Evolutionary conservation across 2,797 vertebrate species (phyloP), one percentile per base, ranked within the genome.

Genomic region (Pangasius djambal): DNA sequence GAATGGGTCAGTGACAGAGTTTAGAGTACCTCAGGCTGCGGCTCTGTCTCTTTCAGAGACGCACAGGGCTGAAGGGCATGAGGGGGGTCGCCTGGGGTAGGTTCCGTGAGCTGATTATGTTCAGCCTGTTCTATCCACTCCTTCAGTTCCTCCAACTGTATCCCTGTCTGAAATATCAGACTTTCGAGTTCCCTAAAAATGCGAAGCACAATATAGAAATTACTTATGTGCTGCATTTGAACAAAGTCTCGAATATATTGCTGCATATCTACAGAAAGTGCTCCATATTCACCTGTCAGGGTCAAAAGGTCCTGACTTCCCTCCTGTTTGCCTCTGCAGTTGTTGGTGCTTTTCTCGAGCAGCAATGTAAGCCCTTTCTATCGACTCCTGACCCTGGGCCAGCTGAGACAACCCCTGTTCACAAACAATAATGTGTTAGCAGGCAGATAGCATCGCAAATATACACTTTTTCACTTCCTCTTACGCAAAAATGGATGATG

Each of bases 111-210:
- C 86, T 89, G 94, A 1, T 84, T 92, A 75, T 79, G 86, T 1
- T 6, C 59, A 2, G 61, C 82, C 81, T 93, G 92, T 13, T 96
- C 95, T 75, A 97, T 78, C 84, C 81, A 92, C 82, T 98, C 98
- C 93, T 95, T 97, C 86, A 99, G 92, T 86, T 97, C 96, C 1
- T 98, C 98, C 92, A 98, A 89, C 13, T 40, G 92, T 86, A 96
- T 92, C 18, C 96, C 97, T 88, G 97, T 96, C 79, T 94, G 95
- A 92, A 97, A 97, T 89, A 99, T 97, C 87, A 96, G 94, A 28
- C 96, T 95, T 93, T 98, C 98, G 85, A 99, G 92, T 6, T 95
- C 93, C 83, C 98, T 99, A 93, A 55, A 81, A 83, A 86, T 59
- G 86, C 37, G 72, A 52, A 86, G 10, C 16, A 83, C 74, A 81